A percentile compares a stretch with the other conserved stretches of the same genome.
phyloP scores from a whole-genome alignment of 2,797 vertebrate species.

The Sebastes umbrosus region DNA sequence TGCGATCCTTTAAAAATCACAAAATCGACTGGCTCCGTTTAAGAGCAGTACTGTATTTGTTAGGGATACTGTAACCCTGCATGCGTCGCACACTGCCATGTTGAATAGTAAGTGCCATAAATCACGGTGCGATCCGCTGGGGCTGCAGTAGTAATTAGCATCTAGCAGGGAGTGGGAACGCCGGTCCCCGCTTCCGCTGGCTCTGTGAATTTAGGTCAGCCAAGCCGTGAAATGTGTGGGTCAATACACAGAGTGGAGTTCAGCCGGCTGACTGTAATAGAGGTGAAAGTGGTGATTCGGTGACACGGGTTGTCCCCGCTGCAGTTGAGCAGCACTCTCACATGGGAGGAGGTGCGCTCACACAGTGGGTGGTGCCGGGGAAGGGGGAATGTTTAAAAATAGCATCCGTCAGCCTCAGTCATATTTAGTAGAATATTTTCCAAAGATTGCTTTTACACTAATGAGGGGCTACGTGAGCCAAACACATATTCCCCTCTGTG shows the following conservation, averaged over 20 bases:
- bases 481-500: constrained; percentile 19
- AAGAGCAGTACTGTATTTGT: constrained; percentile 22
- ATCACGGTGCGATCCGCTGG: constrained; percentile 58
- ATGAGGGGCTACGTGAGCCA: not conserved
- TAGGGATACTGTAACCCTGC: constrained; percentile 19
- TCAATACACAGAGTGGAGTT: constrained; percentile 65
- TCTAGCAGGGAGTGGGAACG: constrained; percentile 41
- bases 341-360: constrained; percentile 15
- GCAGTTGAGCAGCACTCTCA: constrained; percentile 15
- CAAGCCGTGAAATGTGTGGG: constrained; percentile 64
- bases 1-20: constrained; percentile 40
- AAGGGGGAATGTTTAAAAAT: constrained; percentile 23
- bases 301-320: constrained; percentile 35
- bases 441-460: constrained; percentile 5
- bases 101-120: constrained; percentile 65
- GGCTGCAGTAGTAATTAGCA: constrained; percentile 74
- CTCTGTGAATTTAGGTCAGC: constrained; percentile 75
- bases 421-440: constrained; percentile 6
- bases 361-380: not conserved
- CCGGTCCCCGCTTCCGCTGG: constrained; percentile 41
- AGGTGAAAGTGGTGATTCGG: constrained; percentile 61
- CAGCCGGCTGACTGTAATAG: constrained; percentile 55
- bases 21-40: constrained; percentile 20
- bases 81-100: constrained; percentile 43
- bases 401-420: constrained; percentile 26